Evolutionary conservation across 2,888 invertebrate genomes (phyloP).

Genomic region (Hypercompe scribonia): DNA sequence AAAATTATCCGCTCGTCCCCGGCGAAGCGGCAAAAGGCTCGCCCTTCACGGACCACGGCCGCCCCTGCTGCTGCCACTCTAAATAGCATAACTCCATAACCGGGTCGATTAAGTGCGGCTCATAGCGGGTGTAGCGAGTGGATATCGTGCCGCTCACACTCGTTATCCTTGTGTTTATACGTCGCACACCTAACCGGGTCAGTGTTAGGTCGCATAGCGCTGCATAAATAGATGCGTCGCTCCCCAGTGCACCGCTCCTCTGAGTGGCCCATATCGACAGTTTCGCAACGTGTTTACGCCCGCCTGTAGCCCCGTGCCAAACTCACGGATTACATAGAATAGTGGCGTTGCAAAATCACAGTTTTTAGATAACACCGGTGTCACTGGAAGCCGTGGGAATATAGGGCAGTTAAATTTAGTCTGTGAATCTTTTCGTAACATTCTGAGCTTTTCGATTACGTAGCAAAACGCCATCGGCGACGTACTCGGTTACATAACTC

Average conservation of each 20-base stretch:
- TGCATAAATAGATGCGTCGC: conserved; percentile 78
- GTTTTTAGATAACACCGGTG: conserved; percentile 50
- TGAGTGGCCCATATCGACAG: conserved; percentile 64
- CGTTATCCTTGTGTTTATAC: conserved; percentile 80
- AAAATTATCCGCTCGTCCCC: conserved; percentile 80
- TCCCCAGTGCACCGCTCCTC: conserved; percentile 61
- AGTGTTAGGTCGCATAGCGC: conserved; percentile 85
- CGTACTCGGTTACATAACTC: conserved; percentile 22
- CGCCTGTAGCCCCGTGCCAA: conserved; percentile 70
- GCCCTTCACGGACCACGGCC: conserved; percentile 81
- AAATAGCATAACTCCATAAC: conserved; percentile 65
- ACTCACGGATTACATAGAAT: conserved; percentile 69
- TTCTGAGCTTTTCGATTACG: conserved; percentile 31
- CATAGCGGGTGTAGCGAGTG: conserved; percentile 32
- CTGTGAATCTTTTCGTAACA: conserved; percentile 61
- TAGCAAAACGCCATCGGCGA: conserved; percentile 20
- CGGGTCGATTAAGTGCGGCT: conserved; percentile 60
- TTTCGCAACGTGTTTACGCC: conserved; percentile 80
- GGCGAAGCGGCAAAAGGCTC: conserved; percentile 76
- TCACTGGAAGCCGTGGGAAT: conserved; percentile 73
- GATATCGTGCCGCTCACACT: conserved; percentile 45
- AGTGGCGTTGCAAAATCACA: conserved; percentile 69
- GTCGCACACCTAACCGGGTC: conserved; percentile 80
- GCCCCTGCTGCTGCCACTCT: conserved; percentile 67
- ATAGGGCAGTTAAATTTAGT: conserved; percentile 74